A percentile compares a stretch with the other conserved stretches of the same genome.
Conservation (phyloP, 2,888 invertebrate genomes). For the Ptychoptera contaminata region DNA sequence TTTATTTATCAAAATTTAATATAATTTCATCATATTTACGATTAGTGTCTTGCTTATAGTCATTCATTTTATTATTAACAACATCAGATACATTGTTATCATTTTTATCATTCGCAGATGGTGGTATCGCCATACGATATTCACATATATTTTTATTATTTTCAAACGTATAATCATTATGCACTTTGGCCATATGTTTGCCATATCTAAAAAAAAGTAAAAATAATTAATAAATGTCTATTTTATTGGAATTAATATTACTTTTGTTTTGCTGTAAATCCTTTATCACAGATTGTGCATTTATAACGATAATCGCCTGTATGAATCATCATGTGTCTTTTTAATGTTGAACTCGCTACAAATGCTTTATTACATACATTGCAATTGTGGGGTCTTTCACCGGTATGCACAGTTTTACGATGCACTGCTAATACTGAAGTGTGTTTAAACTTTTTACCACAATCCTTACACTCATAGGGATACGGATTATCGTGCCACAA, state of each 20-base stretch:
- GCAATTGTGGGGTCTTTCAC: not conserved
- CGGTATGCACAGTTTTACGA: not conserved
- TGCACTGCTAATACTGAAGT: not conserved
- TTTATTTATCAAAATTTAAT: too few species aligned
- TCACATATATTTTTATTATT: not conserved
- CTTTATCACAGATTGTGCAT: not conserved
- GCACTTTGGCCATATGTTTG: not conserved
- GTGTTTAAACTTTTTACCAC: conserved; percentile 4
- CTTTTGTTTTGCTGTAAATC: not conserved
- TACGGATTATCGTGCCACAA: conserved; percentile 2
- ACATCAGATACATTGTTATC: too few species aligned
- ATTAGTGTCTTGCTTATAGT: too few species aligned
- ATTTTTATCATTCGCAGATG: not conserved
- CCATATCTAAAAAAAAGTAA: not conserved
- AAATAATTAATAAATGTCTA: not conserved
- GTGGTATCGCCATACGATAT: not conserved
- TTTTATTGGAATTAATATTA: not conserved
- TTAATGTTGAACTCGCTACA: not conserved
- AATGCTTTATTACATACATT: not conserved
- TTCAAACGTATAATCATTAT: not conserved
- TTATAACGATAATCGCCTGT: not conserved
- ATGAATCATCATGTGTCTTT: not conserved
- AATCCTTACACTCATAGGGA: conserved; percentile 1
- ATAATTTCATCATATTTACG: too few species aligned
- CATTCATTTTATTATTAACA: too few species aligned